A percentile compares a stretch with the other conserved stretches of the same genome.
Evolutionary conservation across 1,140 invertebrate genomes (phyloP).

Genomic region (Camponotus pennsylvanicus): DNA sequence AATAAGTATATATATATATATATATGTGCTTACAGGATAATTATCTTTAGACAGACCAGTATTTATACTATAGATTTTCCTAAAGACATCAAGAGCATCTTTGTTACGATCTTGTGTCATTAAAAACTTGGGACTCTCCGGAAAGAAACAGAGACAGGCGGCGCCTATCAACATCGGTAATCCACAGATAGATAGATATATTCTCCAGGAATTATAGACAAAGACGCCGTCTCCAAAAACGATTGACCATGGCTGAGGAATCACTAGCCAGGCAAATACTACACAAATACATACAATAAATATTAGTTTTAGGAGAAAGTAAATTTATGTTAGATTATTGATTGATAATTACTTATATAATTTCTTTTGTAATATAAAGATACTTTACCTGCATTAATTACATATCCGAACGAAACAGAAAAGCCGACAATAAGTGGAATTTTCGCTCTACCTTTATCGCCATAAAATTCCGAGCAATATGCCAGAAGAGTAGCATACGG

Average conservation of each 20-base stretch:
- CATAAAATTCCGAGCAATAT: constrained; percentile 90
- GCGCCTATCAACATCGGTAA: constrained; percentile 89
- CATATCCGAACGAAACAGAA: constrained; percentile 81
- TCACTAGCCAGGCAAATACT: constrained; percentile 86
- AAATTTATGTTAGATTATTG: background rate
- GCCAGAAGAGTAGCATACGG: constrained; percentile 91
- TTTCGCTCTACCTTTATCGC: constrained; percentile 88
- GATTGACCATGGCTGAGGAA: constrained; percentile 84
- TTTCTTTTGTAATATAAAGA: background rate
- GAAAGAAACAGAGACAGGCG: constrained; percentile 89
- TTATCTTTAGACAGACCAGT: constrained; percentile 87
- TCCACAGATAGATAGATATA: constrained; percentile 90
- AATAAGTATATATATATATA: too few relatives aligned
- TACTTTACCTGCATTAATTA: constrained; percentile 80
- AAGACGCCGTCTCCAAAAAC: constrained; percentile 77
- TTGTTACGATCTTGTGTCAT: constrained; percentile 91
- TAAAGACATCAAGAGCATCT: constrained; percentile 89
- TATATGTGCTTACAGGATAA: constrained; percentile 88
- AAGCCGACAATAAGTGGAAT: constrained; percentile 89
- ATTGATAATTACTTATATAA: background rate
- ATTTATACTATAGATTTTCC: constrained; percentile 88
- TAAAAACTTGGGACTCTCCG: constrained; percentile 94
- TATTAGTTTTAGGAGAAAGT: background rate
- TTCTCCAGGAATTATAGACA: constrained; percentile 90
- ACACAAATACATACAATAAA: background rate